Percentiles rank a stretch among this genome's conserved stretches.
These are phyloP conservation scores for Microcebus lehilahytsara DNA, from an alignment of 2,113 vertebrate species.

Conservation along the genomic window DNA sequence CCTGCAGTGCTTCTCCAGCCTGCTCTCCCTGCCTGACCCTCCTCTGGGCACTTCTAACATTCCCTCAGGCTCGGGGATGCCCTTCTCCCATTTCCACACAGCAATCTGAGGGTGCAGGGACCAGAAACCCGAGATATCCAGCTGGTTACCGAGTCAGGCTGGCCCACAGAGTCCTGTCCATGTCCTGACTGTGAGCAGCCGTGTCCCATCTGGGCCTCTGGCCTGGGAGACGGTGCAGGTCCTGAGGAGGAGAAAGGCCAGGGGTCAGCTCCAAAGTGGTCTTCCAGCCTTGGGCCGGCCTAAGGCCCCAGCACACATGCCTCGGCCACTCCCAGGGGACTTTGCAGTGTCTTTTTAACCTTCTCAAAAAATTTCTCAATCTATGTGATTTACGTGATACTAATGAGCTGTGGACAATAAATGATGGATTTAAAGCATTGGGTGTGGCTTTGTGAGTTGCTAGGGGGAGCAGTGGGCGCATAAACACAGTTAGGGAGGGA, in stretches of 20 bases:
- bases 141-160: neutral
- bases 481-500: neutral
- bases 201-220: neutral
- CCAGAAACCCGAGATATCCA: neutral
- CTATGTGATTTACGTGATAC: constrained; percentile 64
- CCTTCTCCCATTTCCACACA: neutral
- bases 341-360: constrained; percentile 74
- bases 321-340: neutral
- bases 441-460: neutral
- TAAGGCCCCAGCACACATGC: neutral
- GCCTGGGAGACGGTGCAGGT: neutral
- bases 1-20: neutral
- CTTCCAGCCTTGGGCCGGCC: constrained; percentile 56
- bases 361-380: constrained; percentile 50
- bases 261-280: neutral
- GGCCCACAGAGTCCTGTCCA: neutral
- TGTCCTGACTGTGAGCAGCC: neutral
- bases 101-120: neutral
- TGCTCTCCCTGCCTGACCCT: neutral
- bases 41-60: constrained; percentile 26
- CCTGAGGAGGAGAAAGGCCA: neutral
- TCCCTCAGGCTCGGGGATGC: neutral
- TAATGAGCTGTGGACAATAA: constrained; percentile 79
- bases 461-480: neutral
- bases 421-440: constrained; percentile 55